Base-by-base conservation (phyloP, 2,797 vertebrate species). In the Sebastiscus albofasciatus region DNA sequence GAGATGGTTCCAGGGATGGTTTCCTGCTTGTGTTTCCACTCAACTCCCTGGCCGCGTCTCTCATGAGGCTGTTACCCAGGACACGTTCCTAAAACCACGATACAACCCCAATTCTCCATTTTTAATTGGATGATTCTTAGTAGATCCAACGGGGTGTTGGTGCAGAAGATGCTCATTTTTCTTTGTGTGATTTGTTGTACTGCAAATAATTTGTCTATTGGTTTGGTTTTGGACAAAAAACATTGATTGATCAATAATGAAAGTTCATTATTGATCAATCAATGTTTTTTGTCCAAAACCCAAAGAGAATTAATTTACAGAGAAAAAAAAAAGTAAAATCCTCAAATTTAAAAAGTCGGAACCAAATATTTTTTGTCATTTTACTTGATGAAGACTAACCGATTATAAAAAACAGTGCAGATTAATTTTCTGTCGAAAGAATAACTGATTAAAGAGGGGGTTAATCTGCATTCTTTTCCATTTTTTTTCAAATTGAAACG, bases 21-120 rank as follows among this genome's bases (percentile, higher is more conserved):
- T 73, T 65, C 60, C 42, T 64, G 79, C 46, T 67, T n/a, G 13
- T 0, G 71, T 81, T 83, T 72, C 71, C 65, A 67, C 34, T 64
- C 8, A 74, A 18, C 33, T 29, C 46, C 42, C 27, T 3, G 11
- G 7, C 0, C 26, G 66, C 54, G 60, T 52, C 13, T 3, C 10
- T 24, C 46, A 54, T 2, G 11, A 8, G 2, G n/a, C 14, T 18
- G 22, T 8, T 20, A 26, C 46, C 52, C 2, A 0, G 6, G 34
- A 60, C 46, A 1, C 10, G n/a, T 22, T 75, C 33, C 24, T 42
- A 4, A 68, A 12, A n/a, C 22, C 36, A 60, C 2, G 10, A 33
- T 2, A 14, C 22, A 75, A 59, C 20, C 39, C n/a, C 16, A 33
- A 33, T 46, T 22, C 18, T 27, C 31, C 18, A 31, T 24, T 67